Percentiles rank a stretch among this genome's conserved stretches.
Evolutionary conservation across 2,113 vertebrate genomes (phyloP).

Genomic region (Nicator chloris): DNA sequence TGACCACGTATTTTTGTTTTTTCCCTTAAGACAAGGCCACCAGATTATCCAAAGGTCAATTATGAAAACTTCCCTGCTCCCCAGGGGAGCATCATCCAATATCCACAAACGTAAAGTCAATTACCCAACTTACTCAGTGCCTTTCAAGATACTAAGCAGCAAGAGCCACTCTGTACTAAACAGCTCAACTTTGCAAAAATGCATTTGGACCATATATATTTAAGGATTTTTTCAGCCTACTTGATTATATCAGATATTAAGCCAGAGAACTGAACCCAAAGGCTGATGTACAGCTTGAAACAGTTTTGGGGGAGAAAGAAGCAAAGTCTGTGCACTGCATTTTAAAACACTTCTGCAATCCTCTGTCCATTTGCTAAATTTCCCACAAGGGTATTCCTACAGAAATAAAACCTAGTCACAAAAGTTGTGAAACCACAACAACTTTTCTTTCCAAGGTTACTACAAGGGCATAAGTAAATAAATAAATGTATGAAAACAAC

Average conservation of each 20-base stretch:
- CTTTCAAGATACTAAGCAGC: background rate
- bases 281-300: background rate
- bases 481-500: background rate
- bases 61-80: background rate
- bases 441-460: background rate
- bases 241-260: background rate
- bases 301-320: background rate
- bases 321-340: background rate
- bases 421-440: background rate
- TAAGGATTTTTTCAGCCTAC: background rate
- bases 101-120: fast-evolving
- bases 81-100: background rate
- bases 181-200: background rate
- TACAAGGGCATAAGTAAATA: background rate
- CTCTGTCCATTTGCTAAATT: background rate
- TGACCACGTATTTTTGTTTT: background rate
- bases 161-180: background rate
- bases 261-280: background rate
- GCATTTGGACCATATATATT: background rate
- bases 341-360: background rate
- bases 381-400: background rate
- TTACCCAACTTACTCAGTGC: background rate
- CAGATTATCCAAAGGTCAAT: background rate
- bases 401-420: background rate
- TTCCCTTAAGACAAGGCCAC: background rate